Percentiles rank a stretch among this genome's conserved stretches.
These are phyloP conservation scores for Lathronympha strigana DNA, from an alignment of 2,888 invertebrate genomes.

Conservation along the genomic window DNA sequence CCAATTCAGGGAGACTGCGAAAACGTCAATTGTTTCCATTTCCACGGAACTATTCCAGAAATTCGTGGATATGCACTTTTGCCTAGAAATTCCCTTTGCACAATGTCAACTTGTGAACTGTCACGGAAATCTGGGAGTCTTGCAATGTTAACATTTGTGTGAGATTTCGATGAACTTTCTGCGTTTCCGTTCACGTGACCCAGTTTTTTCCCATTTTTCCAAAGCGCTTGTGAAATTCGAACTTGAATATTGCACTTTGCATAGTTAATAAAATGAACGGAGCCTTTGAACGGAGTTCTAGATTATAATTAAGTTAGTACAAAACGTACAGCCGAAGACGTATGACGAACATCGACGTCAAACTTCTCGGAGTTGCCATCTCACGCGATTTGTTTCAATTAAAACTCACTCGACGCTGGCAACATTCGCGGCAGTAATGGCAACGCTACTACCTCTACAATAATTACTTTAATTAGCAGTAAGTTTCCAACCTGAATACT, in stretches of 20 bases:
- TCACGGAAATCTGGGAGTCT: constrained; percentile 26
- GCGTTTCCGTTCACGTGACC: not conserved
- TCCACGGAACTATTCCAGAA: constrained; percentile 22
- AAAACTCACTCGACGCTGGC: constrained; percentile 56
- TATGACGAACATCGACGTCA: constrained; percentile 33
- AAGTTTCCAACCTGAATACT: constrained; percentile 44
- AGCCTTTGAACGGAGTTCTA: constrained; percentile 17
- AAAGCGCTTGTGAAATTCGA: not conserved
- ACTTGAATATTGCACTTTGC: constrained; percentile 6
- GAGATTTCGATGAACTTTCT: constrained; percentile 16
- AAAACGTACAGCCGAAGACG: constrained; percentile 41
- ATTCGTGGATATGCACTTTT: constrained; percentile 35
- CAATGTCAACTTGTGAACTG: constrained; percentile 28
- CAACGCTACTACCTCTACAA: constrained; percentile 46
- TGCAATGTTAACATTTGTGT: constrained; percentile 11
- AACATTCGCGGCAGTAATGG: constrained; percentile 43
- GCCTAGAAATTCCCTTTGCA: constrained; percentile 36
- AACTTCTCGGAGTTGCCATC: constrained; percentile 41
- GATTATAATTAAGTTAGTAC: constrained; percentile 46
- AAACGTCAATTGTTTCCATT: constrained; percentile 38
- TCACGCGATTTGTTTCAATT: constrained; percentile 63
- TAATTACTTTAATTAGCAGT: constrained; percentile 53
- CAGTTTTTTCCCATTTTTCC: not conserved
- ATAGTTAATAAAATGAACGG: constrained; percentile 19
- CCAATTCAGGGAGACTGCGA: constrained; percentile 31